Evolutionary conservation across 2,888 invertebrate genomes (phyloP).

Genomic region (Athetis lepigone): DNA sequence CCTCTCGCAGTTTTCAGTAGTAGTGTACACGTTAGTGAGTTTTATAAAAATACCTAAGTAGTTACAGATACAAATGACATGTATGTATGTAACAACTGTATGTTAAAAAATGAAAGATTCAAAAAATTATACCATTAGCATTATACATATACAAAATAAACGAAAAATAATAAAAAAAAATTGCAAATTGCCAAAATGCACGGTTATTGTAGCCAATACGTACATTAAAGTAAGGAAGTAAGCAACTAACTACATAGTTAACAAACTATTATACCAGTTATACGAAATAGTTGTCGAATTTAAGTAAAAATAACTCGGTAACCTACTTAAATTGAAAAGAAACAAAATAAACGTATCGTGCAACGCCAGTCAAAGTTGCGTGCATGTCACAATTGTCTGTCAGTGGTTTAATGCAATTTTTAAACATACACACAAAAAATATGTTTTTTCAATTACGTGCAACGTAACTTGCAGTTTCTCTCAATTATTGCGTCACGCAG

Average conservation of each 20-base stretch:
- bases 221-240: neutral
- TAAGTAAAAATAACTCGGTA: conserved; percentile 45
- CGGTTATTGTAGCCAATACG: neutral
- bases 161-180: neutral
- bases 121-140: neutral
- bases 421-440: conserved; percentile 50
- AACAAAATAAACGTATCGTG: conserved; percentile 50
- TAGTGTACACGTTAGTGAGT: too few relatives aligned
- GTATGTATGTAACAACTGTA: too few relatives aligned
- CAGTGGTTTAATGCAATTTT: conserved; percentile 62
- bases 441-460: conserved; percentile 54
- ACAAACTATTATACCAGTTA: neutral
- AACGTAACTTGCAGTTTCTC: conserved; percentile 64
- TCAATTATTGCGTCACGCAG: conserved; percentile 54
- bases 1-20: too few relatives aligned
- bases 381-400: conserved; percentile 62
- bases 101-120: too few relatives aligned
- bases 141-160: neutral
- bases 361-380: conserved; percentile 56
- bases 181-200: neutral
- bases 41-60: too few relatives aligned
- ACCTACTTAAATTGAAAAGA: conserved; percentile 55
- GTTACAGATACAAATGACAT: too few relatives aligned
- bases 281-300: conserved; percentile 27
- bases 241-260: neutral